Evolutionary conservation across 30 jellyfish, hydroid and myxozoan species (phyloP), one percentile per base, ranked within the genome.

Genomic region (Aurelia sp.): DNA sequence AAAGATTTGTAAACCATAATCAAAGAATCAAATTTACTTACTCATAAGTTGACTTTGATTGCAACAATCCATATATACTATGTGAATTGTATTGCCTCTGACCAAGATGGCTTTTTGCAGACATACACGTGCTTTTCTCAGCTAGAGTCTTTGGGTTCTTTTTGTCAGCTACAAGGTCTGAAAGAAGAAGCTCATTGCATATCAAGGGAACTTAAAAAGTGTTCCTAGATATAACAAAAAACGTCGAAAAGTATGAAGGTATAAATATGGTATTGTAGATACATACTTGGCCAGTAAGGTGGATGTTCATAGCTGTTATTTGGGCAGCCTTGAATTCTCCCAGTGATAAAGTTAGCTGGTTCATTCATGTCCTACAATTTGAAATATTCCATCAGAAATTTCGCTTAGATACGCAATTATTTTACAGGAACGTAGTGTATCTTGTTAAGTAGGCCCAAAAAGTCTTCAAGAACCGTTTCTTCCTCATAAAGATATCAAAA

Each of bases 281-380:
- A 22, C 93, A 61, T 64, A 92, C 98, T 82, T 47, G 99, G 99
- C 91, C 91, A 89, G 40, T 94, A 94, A 7, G 99, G 97, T 55
- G 99, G 99, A 40, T 84, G 67, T 72, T 89, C 99, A 67, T 73
- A 70, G 12, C 44, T 85, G 93, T 93, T 93, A 31, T 84, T 66
- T 16, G 97, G 96, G 78, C 99, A 95, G 44, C 99, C 99, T 18
- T 78, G 89, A 52, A 95, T 35, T 17, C 97, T 58, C 16, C 99
- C 99, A 2, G 88, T 58, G 13, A 95, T 93, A 79, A 95, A 95
- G 60, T 95, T 95, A 16, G 99, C 97, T 0, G 97, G 96, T 78
- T 95, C 99, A 61, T 95, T 95, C 99, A 95, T 95, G 67, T 95
- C 99, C 99, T 95, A 33, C 7, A 31, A 51, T 58, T 75, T 35